Percentiles rank a stretch among this genome's conserved stretches.
Conservation (phyloP, 2,113 vertebrate genomes). For the Perognathus longimembris region DNA sequence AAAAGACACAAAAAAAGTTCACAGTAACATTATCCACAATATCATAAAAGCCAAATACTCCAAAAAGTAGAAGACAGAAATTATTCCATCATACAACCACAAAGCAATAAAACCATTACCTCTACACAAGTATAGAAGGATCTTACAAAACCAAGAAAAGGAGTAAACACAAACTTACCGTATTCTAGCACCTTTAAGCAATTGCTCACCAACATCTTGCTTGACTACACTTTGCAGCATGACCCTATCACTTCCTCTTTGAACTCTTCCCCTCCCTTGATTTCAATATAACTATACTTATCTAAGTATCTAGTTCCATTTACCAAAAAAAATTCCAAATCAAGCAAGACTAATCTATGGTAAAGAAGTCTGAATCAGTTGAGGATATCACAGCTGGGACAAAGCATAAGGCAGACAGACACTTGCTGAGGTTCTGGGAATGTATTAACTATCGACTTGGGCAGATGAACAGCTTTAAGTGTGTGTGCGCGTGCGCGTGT, state of each 20-base stretch:
- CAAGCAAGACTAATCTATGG: slow-evolving; percentile 16
- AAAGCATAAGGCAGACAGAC: neutral
- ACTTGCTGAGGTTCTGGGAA: neutral
- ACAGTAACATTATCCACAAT: neutral
- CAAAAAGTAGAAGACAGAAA: neutral
- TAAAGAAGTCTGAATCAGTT: neutral
- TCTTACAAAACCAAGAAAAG: too few relatives aligned
- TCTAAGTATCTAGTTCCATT: too few relatives aligned
- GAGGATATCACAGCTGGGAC: neutral
- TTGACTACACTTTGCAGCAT: too few relatives aligned
- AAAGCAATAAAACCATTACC: slow-evolving; percentile 23
- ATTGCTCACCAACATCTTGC: too few relatives aligned
- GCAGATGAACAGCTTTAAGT: too few relatives aligned
- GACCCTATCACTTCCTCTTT: too few relatives aligned
- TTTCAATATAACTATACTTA: too few relatives aligned
- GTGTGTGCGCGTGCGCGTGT: too few relatives aligned
- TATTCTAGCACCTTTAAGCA: too few relatives aligned
- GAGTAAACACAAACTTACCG: too few relatives aligned
- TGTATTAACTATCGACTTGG: too few relatives aligned
- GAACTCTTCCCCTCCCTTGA: too few relatives aligned
- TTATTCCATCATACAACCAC: neutral
- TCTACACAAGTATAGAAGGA: neutral
- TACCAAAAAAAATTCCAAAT: slow-evolving; percentile 27
- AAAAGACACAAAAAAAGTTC: neutral
- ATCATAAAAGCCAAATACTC: neutral